Evolutionary conservation across 2,888 invertebrate genomes (phyloP).

Genomic region (Chymomyza caudatula): DNA sequence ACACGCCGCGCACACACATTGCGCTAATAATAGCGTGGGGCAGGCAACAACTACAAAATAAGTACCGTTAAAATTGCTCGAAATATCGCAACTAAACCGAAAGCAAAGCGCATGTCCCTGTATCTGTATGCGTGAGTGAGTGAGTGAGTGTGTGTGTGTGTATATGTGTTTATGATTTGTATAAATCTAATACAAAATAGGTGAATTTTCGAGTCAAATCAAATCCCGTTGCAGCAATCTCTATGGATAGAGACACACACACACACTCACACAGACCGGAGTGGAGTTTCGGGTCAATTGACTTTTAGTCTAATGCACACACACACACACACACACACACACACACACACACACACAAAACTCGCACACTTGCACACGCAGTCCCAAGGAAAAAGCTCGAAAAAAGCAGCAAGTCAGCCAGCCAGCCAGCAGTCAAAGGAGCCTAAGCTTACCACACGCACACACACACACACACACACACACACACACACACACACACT

Average conservation of each 20-base stretch:
- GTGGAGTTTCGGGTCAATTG: constrained; percentile 54
- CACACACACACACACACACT: constrained; percentile 27
- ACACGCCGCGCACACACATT: constrained; percentile 56
- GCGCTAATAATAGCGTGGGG: constrained; percentile 60
- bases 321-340: constrained; percentile 43
- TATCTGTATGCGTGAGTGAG: background rate
- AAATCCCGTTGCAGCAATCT: background rate
- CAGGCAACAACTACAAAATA: constrained; percentile 38
- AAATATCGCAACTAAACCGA: constrained; percentile 12
- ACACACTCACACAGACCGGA: background rate
- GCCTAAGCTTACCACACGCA: background rate
- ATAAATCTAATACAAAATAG: constrained; percentile 23
- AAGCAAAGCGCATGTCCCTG: background rate
- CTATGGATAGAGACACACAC: background rate
- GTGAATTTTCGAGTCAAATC: background rate
- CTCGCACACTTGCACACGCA: background rate
- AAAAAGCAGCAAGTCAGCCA: background rate
- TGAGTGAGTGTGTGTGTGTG: background rate
- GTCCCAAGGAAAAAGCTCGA: background rate
- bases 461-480: background rate
- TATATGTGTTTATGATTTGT: constrained; percentile 7
- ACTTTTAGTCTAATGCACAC: constrained; percentile 64
- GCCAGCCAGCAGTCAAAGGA: background rate
- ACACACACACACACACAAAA: constrained; percentile 15
- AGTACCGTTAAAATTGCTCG: constrained; percentile 21